Evolutionary conservation across 2,113 vertebrate genomes (phyloP).

Genomic region (Microtus richardsoni): DNA sequence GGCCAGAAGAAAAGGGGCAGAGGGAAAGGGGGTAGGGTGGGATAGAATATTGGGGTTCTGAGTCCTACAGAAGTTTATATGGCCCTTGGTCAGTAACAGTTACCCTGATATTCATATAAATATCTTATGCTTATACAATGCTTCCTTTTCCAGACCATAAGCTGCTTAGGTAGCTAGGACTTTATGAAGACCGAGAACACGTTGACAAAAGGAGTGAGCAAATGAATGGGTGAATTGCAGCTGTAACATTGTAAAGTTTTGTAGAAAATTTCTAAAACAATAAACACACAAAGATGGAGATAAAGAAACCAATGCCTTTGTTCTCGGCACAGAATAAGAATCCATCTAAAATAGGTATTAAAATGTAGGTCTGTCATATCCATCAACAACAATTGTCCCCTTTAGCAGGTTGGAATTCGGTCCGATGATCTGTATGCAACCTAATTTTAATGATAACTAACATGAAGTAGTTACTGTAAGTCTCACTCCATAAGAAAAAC

Average conservation of each 20-base stretch:
- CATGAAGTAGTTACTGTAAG: not conserved
- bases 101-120: not conserved
- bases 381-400: too few species aligned
- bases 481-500: not conserved
- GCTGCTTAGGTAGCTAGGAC: not conserved
- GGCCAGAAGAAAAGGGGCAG: not conserved
- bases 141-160: not conserved
- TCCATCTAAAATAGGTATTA: not conserved
- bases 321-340: constrained; percentile 6
- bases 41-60: not conserved
- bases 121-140: not conserved
- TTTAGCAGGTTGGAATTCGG: not conserved
- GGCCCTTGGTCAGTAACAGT: not conserved
- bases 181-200: not conserved
- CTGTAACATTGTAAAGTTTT: not conserved
- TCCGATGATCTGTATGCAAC: not conserved
- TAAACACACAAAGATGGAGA: not conserved
- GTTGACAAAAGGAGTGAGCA: not conserved
- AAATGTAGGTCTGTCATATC: not conserved
- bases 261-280: not conserved
- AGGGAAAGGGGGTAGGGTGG: not conserved
- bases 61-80: not conserved
- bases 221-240: not conserved
- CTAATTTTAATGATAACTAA: constrained; percentile 40
- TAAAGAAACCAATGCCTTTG: constrained; percentile 47